phyloP scores from a whole-genome alignment of 1,140 invertebrate species.

The Diachasmimorpha longicaudata region DNA sequence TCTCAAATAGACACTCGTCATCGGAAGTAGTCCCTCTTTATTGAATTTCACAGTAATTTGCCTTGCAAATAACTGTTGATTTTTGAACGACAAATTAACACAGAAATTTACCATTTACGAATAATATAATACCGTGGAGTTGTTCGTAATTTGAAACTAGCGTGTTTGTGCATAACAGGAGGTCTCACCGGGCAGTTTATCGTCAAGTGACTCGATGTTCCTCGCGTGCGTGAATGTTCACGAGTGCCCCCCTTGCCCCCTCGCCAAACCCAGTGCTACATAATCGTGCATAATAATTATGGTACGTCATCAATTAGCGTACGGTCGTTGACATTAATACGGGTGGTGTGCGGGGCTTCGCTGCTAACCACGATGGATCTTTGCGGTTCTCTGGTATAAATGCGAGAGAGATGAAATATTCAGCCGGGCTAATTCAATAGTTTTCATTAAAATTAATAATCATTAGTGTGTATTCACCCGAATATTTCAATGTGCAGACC shows the following conservation, averaged over 20 bases:
- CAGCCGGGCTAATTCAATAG: neutral
- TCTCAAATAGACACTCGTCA: neutral
- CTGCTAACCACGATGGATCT: conserved; percentile 17
- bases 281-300: conserved; percentile 42
- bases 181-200: conserved; percentile 29
- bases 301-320: conserved; percentile 38
- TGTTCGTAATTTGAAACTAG: neutral
- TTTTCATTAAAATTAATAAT: neutral
- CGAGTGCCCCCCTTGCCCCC: neutral
- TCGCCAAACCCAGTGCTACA: conserved; percentile 23
- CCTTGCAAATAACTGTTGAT: neutral
- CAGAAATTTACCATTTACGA: neutral
- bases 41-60: neutral
- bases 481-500: neutral
- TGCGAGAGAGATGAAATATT: neutral
- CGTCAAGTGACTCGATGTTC: conserved; percentile 36
- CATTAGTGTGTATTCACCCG: neutral
- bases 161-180: conserved; percentile 22
- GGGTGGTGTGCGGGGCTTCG: neutral
- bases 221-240: conserved; percentile 21
- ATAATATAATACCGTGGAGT: neutral
- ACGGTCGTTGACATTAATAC: conserved; percentile 36
- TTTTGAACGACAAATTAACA: conserved; percentile 10
- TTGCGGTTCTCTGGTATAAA: conserved; percentile 19
- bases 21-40: neutral